phyloP scores from a whole-genome alignment of 2,113 vertebrate species.

The Phodopus roborovskii region DNA sequence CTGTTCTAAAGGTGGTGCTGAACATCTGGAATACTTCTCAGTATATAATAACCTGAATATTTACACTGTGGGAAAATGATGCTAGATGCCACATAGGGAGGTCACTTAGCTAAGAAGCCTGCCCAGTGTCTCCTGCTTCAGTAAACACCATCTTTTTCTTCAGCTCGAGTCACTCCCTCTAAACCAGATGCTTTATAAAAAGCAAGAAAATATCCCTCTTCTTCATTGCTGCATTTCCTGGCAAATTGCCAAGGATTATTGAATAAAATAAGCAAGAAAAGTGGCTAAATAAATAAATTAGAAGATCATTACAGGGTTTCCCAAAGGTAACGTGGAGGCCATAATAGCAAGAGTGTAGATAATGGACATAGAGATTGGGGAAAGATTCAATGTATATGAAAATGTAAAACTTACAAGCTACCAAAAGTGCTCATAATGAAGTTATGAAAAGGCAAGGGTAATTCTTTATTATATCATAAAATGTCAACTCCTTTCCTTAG shows the following conservation, averaged over 20 bases:
- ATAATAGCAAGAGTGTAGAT: neutral
- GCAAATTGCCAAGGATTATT: neutral
- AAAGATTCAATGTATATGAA: conserved; percentile 14
- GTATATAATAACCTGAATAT: neutral
- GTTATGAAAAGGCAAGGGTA: neutral
- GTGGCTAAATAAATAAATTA: neutral
- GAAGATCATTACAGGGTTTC: neutral
- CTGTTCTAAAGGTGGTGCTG: neutral
- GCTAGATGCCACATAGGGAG: neutral
- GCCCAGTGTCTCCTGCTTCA: neutral
- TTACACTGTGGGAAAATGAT: neutral
- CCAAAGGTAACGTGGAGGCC: neutral
- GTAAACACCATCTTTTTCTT: neutral
- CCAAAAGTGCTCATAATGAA: neutral
- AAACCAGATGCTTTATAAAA: neutral
- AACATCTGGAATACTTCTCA: neutral
- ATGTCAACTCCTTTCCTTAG: neutral
- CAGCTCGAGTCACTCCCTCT: neutral
- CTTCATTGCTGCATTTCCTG: neutral
- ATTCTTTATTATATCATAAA: neutral
- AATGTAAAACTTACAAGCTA: neutral
- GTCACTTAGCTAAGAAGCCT: neutral
- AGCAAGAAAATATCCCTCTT: neutral
- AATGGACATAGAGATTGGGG: neutral
- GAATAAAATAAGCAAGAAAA: conserved; percentile 12